Base-by-base conservation (phyloP, 2,113 vertebrate genomes). In the Coturnix japonica region DNA sequence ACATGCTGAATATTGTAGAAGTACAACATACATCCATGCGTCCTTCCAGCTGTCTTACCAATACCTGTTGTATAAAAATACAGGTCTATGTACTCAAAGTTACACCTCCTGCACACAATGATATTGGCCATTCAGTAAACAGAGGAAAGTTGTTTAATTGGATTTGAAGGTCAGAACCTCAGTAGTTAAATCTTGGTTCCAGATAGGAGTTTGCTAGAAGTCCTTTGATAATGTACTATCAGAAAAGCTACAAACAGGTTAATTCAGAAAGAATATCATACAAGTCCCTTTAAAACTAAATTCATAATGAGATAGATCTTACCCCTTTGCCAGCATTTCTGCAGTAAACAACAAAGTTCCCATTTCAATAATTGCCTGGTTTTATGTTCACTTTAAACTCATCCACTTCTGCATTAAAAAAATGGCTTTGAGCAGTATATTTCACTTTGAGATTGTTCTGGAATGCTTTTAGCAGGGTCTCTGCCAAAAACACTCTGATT, bases 391-490 rank as follows among this genome's bases (percentile, higher is more conserved):
- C 4, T 77, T 89, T 64, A 56, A 92, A 47, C 33, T 56, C 61
- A 11, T 53, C 43, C 37, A 47, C 66, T 92, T 92, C 47, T 37
- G 51, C 35, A 44, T 87, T 76, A 44, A 53, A 77, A 77, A 87
- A 92, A 60, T 21, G 10, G 15, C 23, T 82, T 53, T 83, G 14
- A 35, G 39, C 30, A n/a, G 28, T 46, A 35, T 43, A 76, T 90
- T 95, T 90, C 26, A 71, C 84, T 91, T 85, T 71, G 71, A 80
- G 86, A 56, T 54, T 8, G 2, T 64, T 69, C 69, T 75, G 87
- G 69, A 81, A 89, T 70, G 19, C 54, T 86, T 94, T 87, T 72
- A 81, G 43, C 56, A 81, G 33, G 46, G 66, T 43, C 43, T 81
- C 46, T 90, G 72, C 78, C 56, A 91, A 89, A 96, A 89, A 0